Evolutionary conservation across 2,797 vertebrate species (phyloP), one percentile per base, ranked within the genome.

Genomic region (Dermochelys coriacea): DNA sequence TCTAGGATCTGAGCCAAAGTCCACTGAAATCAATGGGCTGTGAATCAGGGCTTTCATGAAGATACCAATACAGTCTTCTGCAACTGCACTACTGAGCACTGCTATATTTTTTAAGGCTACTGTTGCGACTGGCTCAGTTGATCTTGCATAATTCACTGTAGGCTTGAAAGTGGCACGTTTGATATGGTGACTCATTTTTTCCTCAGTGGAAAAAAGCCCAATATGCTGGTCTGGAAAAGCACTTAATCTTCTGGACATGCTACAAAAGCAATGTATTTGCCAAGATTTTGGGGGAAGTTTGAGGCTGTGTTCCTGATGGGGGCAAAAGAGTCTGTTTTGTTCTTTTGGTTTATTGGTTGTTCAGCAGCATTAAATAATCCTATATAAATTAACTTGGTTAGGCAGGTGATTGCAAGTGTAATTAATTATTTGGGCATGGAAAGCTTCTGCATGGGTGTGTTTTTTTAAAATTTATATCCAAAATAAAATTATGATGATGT

Each of bases 221-320:
- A 34, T 0, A 29, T 18, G 4, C 27, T 86, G 49, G 29, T 50
- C 5, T n/a, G 0, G 10, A 29, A 18, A 1, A 14, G 15, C 47
- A 68, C 64, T 49, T 9, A 5, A 3, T 71, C 84, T 83, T 64
- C 84, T 57, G 50, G 54, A n/a, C 4, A 6, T 34, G 0, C 34
- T 77, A 5, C 27, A 41, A 61, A 81, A 68, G 2, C 1, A 12
- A 29, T 75, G 84, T n/a, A 37, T 18, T 64, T 64, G 16, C n/a
- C 34, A 86, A 86, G 78, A 52, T 9, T 4, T 1, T 0, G 8
- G 27, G 80, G n/a, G 9, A 21, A 1, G 9, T 31, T 9, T 12
- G 37, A 68, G 8, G 18, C 91, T 45, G 14, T 77, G 1, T 55
- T 68, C n/a, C n/a, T 71, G 8, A 41, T 19, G 3, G 5, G 19